Evolutionary conservation across 2,888 invertebrate genomes (phyloP).

Genomic region (Nyleta sp.): DNA sequence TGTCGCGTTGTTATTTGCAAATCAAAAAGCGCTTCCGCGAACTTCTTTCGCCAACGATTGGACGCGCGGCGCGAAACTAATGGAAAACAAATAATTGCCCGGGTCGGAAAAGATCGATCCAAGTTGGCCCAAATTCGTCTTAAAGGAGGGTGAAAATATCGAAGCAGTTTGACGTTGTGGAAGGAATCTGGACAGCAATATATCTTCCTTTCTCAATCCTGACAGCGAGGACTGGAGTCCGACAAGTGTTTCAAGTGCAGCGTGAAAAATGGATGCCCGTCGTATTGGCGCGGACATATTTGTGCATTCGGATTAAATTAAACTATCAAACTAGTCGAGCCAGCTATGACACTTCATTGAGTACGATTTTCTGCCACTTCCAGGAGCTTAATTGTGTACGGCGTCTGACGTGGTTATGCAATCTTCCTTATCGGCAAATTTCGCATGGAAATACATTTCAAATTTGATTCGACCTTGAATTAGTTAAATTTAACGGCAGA

Average conservation of each 20-base stretch:
- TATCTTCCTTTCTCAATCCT: conserved; percentile 37
- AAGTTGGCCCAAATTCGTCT: conserved; percentile 18
- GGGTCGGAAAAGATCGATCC: conserved; percentile 23
- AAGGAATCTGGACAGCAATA: conserved; percentile 28
- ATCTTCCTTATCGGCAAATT: too few species aligned
- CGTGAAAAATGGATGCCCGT: conserved; percentile 36
- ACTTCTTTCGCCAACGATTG: too few species aligned
- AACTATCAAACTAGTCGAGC: conserved; percentile 18
- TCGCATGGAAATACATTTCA: too few species aligned
- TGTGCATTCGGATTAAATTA: conserved; percentile 23
- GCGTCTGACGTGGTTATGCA: too few species aligned
- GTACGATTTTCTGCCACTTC: too few species aligned
- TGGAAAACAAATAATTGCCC: conserved; percentile 19
- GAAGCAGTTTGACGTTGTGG: conserved; percentile 15
- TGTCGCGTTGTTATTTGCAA: too few species aligned
- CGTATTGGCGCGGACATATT: conserved; percentile 6
- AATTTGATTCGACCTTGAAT: too few species aligned
- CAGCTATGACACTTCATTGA: too few species aligned
- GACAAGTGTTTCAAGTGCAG: conserved; percentile 40
- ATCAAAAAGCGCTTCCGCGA: too few species aligned
- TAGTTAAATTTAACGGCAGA: too few species aligned
- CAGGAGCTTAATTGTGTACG: too few species aligned
- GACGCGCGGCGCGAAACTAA: background rate
- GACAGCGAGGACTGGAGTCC: conserved; percentile 7
- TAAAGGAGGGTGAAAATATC: conserved; percentile 18